Conservation (phyloP, 1,140 invertebrate genomes). For the Mylabris phalerata region DNA sequence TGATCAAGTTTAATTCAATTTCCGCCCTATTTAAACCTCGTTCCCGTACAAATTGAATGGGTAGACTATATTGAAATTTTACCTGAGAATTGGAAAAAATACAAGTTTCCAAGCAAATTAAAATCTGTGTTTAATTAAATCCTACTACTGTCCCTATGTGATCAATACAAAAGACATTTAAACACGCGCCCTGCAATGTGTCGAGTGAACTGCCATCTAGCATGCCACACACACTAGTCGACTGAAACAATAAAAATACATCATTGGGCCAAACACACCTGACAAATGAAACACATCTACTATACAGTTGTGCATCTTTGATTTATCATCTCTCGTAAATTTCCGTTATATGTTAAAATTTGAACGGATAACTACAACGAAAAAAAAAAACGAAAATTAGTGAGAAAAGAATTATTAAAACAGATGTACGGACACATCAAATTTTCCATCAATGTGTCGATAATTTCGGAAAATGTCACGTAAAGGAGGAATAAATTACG, state of each 20-base stretch:
- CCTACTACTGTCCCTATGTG: conserved; percentile 13
- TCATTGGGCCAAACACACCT: conserved; percentile 37
- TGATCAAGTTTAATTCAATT: too few species aligned
- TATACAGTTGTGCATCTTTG: conserved; percentile 28
- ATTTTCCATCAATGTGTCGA: too few species aligned
- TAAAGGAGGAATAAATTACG: too few species aligned
- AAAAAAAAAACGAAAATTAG: too few species aligned
- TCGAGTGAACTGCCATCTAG: conserved; percentile 33
- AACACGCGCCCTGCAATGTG: conserved; percentile 23
- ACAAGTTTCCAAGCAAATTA: conserved; percentile 19
- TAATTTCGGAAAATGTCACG: too few species aligned
- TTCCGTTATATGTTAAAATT: conserved; percentile 35
- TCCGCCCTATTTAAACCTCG: too few species aligned
- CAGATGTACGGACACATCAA: conserved; percentile 16
- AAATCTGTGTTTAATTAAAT: conserved; percentile 29
- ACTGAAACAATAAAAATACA: conserved; percentile 38
- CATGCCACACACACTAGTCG: conserved; percentile 30
- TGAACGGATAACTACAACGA: conserved; percentile 14
- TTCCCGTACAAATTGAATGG: too few species aligned
- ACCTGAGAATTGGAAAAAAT: not conserved
- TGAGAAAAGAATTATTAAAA: conserved; percentile 26
- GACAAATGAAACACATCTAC: conserved; percentile 37
- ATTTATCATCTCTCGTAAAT: conserved; percentile 36
- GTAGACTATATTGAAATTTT: not conserved
- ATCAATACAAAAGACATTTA: conserved; percentile 33